Conservation (phyloP, 2,113 vertebrate species). For the Lophochroa leadbeateri region DNA sequence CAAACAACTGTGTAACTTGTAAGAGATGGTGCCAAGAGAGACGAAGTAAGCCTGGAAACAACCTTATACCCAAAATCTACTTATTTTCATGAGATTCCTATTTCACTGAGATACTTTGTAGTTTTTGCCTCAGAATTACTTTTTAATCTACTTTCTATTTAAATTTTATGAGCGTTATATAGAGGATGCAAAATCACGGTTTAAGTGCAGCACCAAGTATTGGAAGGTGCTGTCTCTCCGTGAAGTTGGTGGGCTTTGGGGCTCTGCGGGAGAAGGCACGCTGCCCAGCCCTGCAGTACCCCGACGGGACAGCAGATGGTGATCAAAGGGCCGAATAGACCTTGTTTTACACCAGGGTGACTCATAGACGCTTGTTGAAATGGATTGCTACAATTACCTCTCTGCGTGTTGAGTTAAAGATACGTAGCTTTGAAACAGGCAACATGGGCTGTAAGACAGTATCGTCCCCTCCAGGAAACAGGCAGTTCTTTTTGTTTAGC, state of each 20-base stretch:
- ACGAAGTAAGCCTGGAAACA: neutral
- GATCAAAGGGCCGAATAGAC: neutral
- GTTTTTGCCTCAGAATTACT: neutral
- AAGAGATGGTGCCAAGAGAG: neutral
- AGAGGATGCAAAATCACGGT: neutral
- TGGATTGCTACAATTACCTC: neutral
- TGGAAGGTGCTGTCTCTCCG: neutral
- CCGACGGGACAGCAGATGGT: slow-evolving; percentile 43
- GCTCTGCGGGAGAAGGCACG: neutral
- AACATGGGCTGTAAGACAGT: neutral
- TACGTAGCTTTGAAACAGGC: neutral
- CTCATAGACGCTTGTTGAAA: rapidly evolving
- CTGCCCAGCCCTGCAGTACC: neutral
- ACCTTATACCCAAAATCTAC: neutral
- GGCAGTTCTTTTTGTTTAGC: neutral
- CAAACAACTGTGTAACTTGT: neutral
- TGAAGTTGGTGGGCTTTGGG: rapidly evolving
- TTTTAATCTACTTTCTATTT: neutral
- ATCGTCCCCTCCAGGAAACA: neutral
- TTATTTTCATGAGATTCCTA: neutral
- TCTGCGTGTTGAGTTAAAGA: neutral
- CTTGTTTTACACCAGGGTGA: neutral
- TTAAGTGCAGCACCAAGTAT: neutral
- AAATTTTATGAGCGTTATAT: neutral
- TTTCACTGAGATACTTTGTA: neutral